Percentiles rank a stretch among this genome's conserved stretches.
Conservation (phyloP, 2,797 vertebrate species). For the Pseudopleuronectes americanus region DNA sequence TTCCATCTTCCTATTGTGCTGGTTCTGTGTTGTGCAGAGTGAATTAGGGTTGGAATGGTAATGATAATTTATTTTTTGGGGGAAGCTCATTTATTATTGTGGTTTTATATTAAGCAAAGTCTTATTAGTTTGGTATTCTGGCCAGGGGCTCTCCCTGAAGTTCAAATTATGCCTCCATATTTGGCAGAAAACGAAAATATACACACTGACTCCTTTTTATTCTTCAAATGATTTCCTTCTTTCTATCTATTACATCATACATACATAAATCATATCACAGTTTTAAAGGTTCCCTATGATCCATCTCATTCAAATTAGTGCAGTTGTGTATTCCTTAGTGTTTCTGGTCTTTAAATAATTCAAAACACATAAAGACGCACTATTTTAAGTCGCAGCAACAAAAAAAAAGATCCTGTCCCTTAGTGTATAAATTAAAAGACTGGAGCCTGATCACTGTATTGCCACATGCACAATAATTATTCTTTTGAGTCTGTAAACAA, state of each 20-base stretch:
- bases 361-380: conserved; percentile 1
- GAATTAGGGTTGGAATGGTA: not conserved
- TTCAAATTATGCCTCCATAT: not conserved
- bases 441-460: conserved; percentile 11
- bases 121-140: conserved; percentile 1
- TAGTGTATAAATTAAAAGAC: conserved; percentile 43
- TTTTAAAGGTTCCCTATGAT: not conserved
- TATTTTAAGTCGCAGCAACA: conserved; percentile 16
- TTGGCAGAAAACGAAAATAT: conserved; percentile 1
- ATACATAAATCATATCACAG: not conserved
- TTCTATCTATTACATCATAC: not conserved
- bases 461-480: conserved; percentile 45
- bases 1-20: not conserved
- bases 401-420: conserved; percentile 10
- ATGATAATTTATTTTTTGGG: not conserved
- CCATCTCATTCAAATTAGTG: not conserved
- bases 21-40: too few relatives aligned
- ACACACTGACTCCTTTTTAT: not conserved
- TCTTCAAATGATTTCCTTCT: not conserved
- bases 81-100: not conserved
- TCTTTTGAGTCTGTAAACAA: conserved; percentile 60
- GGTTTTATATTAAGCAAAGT: conserved; percentile 3
- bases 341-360: conserved; percentile 4
- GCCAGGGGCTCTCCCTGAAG: not conserved
- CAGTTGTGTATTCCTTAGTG: not conserved